Evolutionary conservation across 2,797 vertebrate species (phyloP), one percentile per base, ranked within the genome.

Genomic region (Coreius guichenoti): DNA sequence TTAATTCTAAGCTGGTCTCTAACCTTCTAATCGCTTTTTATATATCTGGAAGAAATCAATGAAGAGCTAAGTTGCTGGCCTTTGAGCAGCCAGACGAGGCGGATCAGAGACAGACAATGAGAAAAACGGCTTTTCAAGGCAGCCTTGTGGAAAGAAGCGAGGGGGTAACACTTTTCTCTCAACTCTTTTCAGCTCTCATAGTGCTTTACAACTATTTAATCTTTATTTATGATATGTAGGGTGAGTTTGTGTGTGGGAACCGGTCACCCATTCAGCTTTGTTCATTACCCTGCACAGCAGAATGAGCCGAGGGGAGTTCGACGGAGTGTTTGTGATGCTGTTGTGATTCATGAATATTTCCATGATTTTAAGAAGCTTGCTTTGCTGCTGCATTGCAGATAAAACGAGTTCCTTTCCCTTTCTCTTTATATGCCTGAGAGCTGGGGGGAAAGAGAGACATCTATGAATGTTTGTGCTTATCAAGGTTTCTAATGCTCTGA

Each of bases 311-410:
- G 21, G 63, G 80, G 49, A 63, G 82, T 76, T 76, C 2, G 43
- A 76, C 29, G 33, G 58, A 83, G 73, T 76, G 72, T 81, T 73
- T 82, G 43, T 65, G 74, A 76, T 85, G 43, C 43, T 76, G 65
- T 74, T 85, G 77, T 45, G 63, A 83, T 84, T 90, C 85, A 84
- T 89, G 86, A 88, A 91, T 88, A 90, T 89, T 88, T 88, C 82
- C 77, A 82, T 89, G 82, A 88, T 83, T 80, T 84, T 80, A 87
- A 86, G 74, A 68, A 76, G 81, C 78, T 80, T 39, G 69, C 19
- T 81, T 77, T 83, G 83, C 84, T 87, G 83, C 87, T 89, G 87
- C 89, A 88, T n/a, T 90, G 89, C 87, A 89, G 89, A 90, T 87
- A 82, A 86, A 86, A 63, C 14, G 0, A 73, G 61, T 47, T n/a